Base-by-base conservation (phyloP, 1,140 invertebrate species). In the Pseudomyrmex flavicornis region DNA sequence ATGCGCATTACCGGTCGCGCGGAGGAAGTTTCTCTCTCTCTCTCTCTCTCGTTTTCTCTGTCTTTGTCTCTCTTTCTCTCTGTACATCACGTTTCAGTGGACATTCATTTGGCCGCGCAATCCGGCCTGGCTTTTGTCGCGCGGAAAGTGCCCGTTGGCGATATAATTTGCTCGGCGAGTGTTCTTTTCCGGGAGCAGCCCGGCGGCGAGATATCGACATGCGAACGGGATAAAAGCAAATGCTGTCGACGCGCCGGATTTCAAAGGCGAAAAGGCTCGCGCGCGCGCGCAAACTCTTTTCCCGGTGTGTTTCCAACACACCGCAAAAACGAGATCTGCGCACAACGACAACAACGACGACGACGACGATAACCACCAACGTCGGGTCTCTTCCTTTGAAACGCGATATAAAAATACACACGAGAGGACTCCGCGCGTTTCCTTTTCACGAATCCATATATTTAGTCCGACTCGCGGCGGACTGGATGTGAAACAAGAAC, bases 321-420 rank as follows among this genome's bases (percentile, higher is more conserved):
- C 13, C 50, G 75, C 54, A 62, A 61, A 76, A 75, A 54, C 26
- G 72, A 82, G 72, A 86, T 50, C 9, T 20, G 46, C 52, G 56
- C 48, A 50, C 20, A 13, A 26, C 17, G 75, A 48, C 50, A 17
- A 65, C 48, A 26, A 69, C 50, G 13, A 20, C 35, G 63, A 2
- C 52, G 65, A 65, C 13, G 26, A 63, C 61, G 9, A 8, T 17
- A 44, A 10, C 50, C 50, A 13, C 35, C 35, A 74, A 58, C 63
- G 52, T 46, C 50, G 59, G 2, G 26, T 2, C 35, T 65, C 26
- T 52, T n/a, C 56, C 48, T 70, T 86, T 87, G 79, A 87, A 83
- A 84, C 68, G 44, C 85, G 72, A 87, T 75, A 86, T 86, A 87
- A 83, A 86, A 82, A 50, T 0, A 35, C 35, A 7, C 5, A 35